phyloP scores from a whole-genome alignment of 2,888 invertebrate species.

The Apamea sordens region DNA sequence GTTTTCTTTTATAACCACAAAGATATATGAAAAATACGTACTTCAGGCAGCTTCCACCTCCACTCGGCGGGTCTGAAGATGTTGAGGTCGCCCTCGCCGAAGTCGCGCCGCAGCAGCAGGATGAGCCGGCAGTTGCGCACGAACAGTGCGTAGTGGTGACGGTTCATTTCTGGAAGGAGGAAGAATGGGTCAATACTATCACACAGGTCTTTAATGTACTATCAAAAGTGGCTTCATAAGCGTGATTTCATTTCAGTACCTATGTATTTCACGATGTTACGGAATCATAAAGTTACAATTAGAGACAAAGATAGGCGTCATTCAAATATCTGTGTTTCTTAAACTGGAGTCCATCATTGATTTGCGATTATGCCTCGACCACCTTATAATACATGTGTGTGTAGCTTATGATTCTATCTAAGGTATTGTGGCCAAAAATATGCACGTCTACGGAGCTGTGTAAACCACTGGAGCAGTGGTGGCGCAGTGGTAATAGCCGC shows the following conservation, averaged over 20 bases:
- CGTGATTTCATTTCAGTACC: not conserved
- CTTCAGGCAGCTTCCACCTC: slow-evolving; percentile 99
- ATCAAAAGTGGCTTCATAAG: not conserved
- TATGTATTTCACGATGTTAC: not conserved
- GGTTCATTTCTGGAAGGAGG: slow-evolving; percentile 96
- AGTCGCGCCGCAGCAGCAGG: slow-evolving; percentile 96
- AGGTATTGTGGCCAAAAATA: not conserved
- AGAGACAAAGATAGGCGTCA: not conserved
- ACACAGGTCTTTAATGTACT: too few relatives aligned
- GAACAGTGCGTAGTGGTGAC: slow-evolving; percentile 99
- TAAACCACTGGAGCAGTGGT: not conserved
- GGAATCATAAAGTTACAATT: not conserved
- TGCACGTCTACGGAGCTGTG: not conserved
- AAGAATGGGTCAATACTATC: not conserved
- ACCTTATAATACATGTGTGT: not conserved
- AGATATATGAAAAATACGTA: slow-evolving; percentile 73
- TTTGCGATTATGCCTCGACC: not conserved
- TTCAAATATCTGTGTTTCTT: not conserved
- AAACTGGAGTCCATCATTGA: not conserved
- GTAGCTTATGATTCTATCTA: not conserved
- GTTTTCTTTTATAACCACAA: not conserved
- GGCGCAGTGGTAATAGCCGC: not conserved
- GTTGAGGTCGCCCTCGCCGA: slow-evolving; percentile 97
- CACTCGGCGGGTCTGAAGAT: slow-evolving; percentile 99
- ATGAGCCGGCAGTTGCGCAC: slow-evolving; percentile 99